Conservation (phyloP, 2,113 vertebrate genomes). For the Syngnathus typhle region DNA sequence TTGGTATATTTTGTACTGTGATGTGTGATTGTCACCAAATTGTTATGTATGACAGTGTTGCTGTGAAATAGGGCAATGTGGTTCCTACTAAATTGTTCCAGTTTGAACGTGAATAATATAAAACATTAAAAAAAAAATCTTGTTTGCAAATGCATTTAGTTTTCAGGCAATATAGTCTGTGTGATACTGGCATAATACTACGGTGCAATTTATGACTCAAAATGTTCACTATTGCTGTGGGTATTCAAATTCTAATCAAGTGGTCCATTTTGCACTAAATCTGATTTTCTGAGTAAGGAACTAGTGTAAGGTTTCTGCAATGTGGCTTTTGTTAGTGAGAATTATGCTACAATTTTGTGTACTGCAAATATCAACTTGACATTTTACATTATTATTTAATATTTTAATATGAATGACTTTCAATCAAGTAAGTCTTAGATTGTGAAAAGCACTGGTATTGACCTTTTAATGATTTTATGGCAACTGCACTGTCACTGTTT, state of each 20-base stretch:
- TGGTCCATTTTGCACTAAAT: constrained; percentile 14
- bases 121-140: background rate
- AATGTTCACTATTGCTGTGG: background rate
- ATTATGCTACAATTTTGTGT: constrained; percentile 38
- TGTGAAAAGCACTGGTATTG: constrained; percentile 34
- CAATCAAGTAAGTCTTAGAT: constrained; percentile 31
- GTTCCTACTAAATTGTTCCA: background rate
- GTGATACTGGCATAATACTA: background rate
- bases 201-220: background rate
- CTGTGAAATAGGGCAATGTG: background rate
- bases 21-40: background rate
- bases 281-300: constrained; percentile 16
- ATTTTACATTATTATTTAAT: constrained; percentile 22
- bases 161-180: background rate
- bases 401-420: constrained; percentile 30
- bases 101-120: too few relatives aligned
- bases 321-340: constrained; percentile 27
- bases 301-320: constrained; percentile 10
- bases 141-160: background rate
- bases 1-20: background rate
- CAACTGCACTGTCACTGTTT: constrained; percentile 44
- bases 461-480: constrained; percentile 35
- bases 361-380: constrained; percentile 17
- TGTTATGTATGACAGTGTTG: background rate
- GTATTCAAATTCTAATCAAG: constrained; percentile 9